phyloP scores from a whole-genome alignment of 2,888 invertebrate species.

The Lathronympha strigana region DNA sequence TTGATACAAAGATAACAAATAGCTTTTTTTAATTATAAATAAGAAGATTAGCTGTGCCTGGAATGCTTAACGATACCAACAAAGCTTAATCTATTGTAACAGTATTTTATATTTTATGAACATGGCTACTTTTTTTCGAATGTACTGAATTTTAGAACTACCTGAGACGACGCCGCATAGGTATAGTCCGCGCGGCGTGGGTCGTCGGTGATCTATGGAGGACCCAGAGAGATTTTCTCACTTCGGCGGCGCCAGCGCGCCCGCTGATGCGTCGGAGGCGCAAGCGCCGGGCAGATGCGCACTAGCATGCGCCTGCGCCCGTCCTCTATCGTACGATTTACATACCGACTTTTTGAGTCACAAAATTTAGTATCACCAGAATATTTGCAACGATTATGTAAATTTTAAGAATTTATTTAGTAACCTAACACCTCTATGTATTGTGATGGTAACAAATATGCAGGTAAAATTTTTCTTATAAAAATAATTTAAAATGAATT shows the following conservation, averaged over 20 bases:
- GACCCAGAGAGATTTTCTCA: constrained; percentile 74
- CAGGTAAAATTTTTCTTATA: too few species aligned
- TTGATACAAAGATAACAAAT: background rate
- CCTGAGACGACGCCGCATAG: constrained; percentile 43
- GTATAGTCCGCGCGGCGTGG: constrained; percentile 31
- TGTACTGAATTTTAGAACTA: background rate
- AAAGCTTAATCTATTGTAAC: constrained; percentile 1
- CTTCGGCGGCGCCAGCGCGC: constrained; percentile 68
- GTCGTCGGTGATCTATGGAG: constrained; percentile 45
- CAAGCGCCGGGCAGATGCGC: constrained; percentile 50
- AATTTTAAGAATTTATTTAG: background rate
- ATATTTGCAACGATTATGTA: background rate
- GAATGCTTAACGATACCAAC: background rate
- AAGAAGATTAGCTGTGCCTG: background rate
- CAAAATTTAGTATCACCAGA: background rate
- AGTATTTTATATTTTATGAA: background rate
- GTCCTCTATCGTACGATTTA: background rate
- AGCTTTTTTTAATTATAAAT: background rate
- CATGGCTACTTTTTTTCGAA: background rate
- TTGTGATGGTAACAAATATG: too few species aligned
- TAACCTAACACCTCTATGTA: too few species aligned
- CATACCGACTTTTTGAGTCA: background rate
- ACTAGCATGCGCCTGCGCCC: constrained; percentile 19
- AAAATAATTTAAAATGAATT: too few species aligned
- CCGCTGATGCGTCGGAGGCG: constrained; percentile 60